Evolutionary conservation across 2,888 invertebrate species (phyloP).

Genomic region (Polyploca ridens): DNA sequence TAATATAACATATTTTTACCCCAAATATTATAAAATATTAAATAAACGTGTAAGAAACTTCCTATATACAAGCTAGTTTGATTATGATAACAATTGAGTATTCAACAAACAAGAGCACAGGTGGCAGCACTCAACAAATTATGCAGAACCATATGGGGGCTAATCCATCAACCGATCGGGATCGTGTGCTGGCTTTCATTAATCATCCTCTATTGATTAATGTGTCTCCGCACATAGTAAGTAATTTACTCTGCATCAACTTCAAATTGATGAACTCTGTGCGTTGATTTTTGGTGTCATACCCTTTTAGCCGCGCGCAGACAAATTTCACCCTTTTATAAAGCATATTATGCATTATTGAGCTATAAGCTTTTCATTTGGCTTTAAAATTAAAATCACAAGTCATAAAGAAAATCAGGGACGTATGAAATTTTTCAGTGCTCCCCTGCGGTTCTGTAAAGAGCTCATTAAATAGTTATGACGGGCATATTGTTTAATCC

Average conservation of each 20-base stretch:
- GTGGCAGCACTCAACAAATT: conserved; percentile 77
- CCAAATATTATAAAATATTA: too few species aligned
- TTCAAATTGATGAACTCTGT: conserved; percentile 60
- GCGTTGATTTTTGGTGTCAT: conserved; percentile 55
- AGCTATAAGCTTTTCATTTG: neutral
- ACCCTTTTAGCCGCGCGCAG: conserved; percentile 6
- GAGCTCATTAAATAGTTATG: conserved; percentile 67
- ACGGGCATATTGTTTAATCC: conserved; percentile 69
- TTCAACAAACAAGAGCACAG: conserved; percentile 63
- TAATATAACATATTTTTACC: too few species aligned
- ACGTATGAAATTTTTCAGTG: conserved; percentile 41
- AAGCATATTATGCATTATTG: neutral
- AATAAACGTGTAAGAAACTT: too few species aligned
- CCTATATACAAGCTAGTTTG: neutral
- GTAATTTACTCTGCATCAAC: conserved; percentile 66
- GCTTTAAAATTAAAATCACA: conserved; percentile 15
- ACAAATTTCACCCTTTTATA: neutral
- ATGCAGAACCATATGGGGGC: conserved; percentile 80
- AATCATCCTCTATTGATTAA: conserved; percentile 83
- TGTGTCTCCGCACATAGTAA: conserved; percentile 77
- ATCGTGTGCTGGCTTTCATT: conserved; percentile 72
- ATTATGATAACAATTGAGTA: conserved; percentile 30
- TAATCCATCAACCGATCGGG: conserved; percentile 81
- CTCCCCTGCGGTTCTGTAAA: conserved; percentile 42
- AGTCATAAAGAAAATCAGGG: conserved; percentile 19